phyloP scores from a whole-genome alignment of 2,797 vertebrate species.

The Sebastolobus alascanus region DNA sequence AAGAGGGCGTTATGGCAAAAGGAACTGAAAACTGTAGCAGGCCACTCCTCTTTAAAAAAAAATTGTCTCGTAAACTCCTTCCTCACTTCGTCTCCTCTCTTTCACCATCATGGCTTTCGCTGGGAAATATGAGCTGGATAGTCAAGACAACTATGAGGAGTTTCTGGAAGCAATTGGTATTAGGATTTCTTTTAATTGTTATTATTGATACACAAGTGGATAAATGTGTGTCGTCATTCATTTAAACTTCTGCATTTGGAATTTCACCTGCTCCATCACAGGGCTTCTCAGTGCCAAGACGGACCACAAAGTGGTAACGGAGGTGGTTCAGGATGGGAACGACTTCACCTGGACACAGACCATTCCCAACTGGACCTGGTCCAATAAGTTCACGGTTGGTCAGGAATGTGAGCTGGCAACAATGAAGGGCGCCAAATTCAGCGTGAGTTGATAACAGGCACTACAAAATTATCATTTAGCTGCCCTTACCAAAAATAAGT shows the following conservation, averaged over 20 bases:
- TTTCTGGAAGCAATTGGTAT: conserved; percentile 91
- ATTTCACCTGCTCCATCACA: conserved; percentile 31
- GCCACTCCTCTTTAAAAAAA: conserved; percentile 58
- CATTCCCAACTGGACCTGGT: conserved; percentile 85
- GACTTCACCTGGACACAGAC: conserved; percentile 90
- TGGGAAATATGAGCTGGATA: conserved; percentile 92
- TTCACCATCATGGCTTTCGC: conserved; percentile 87
- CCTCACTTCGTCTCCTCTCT: conserved; percentile 5
- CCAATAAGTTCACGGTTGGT: conserved; percentile 88
- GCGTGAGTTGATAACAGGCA: conserved; percentile 76
- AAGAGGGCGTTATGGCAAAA: conserved; percentile 25
- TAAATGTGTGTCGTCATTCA: not conserved
- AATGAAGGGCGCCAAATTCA: conserved; percentile 88
- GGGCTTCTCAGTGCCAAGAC: conserved; percentile 85
- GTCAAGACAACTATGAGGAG: conserved; percentile 91
- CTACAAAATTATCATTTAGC: not conserved
- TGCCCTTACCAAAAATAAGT: rapidly evolving
- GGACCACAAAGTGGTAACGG: conserved; percentile 87
- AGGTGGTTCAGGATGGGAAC: conserved; percentile 90
- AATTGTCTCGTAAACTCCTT: conserved; percentile 21
- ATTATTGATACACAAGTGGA: not conserved
- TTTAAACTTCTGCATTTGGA: conserved; percentile 7
- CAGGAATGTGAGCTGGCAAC: conserved; percentile 90
- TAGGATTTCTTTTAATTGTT: not conserved
- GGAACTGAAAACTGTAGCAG: not conserved